Evolutionary conservation across 2,113 vertebrate species (phyloP), one percentile per base, ranked within the genome.

Genomic region (Caloenas nicobarica): DNA sequence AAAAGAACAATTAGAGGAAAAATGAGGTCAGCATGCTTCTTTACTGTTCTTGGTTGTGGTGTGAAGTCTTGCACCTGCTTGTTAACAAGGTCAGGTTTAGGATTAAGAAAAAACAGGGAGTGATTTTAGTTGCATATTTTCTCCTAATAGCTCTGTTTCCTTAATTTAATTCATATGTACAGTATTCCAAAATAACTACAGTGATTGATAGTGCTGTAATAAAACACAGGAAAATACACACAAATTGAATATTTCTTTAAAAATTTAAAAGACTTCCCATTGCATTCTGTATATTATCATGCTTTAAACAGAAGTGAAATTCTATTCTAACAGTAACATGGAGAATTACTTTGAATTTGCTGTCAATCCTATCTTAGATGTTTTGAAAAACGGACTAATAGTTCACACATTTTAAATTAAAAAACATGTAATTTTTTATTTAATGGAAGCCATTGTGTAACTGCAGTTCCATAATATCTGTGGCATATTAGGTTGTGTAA

Each of bases 161-260:
- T 95, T 97, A 97, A 98, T 97, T 95, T 80, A 46, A 95, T 95
- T 98, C 96, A 94, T 91, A 70, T 97, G 96, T 91, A 95, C 42
- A 72, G 50, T 95, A 97, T 95, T 97, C 90, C 38, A 89, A 97
- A 97, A 86, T 96, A 96, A 91, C 78, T 44, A 33, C 34, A 89
- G 64, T 94, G 91, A 95, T 96, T 96, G 95, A 95, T 93, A 94
- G 85, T 93, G 77, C 81, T 95, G 90, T 93, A 96, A 96, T 94
- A 91, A 97, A 97, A 93, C 80, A 95, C 84, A 95, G 80, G 34
- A 94, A 94, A 93, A 97, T 89, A 89, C 69, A 77, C 53, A 95
- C 51, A 87, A 95, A 95, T 94, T 88, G 73, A 92, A 34, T 83
- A 28, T 70, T 87, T 96, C 88, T 93, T 96, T 54, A 95, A 95